Base-by-base conservation (phyloP, 2,888 invertebrate genomes). In the Polydrusus pterygomalis region DNA sequence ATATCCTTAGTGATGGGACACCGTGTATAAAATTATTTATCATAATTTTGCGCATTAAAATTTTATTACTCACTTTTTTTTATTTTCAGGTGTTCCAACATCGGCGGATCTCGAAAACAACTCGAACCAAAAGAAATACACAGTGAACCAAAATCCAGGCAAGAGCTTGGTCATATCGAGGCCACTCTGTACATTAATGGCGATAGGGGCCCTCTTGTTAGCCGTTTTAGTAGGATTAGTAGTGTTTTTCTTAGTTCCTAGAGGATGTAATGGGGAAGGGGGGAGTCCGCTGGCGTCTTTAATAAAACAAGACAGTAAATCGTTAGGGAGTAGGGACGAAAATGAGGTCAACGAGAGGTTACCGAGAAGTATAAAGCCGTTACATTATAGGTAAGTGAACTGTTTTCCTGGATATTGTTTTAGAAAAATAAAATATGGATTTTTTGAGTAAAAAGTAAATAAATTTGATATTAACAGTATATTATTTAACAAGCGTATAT, bases 61-160 rank as follows among this genome's bases (percentile, higher is more conserved):
- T 40, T 7, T 2, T 11, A 40, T 40, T 5, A 9, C 40, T 40
- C 8, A 40, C n/a, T 49, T 18, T 65, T 65, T 20, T 30, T 64
- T 30, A 54, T 56, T 85, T 84, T 2, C 82, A 88, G 88, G 87
- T 82, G 87, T 88, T 9, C 87, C 87, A 70, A 85, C 87, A 11
- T 81, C 85, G 65, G 85, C 80, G 79, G 87, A 87, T 65, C 79
- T 87, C 54, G 87, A 87, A 79, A 87, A 86, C 81, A 86, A 86
- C 81, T 82, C 82, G 74, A 84, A 85, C 79, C 86, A 85, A 70
- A 87, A 86, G 70, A 87, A 87, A 74, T 88, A 87, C 79, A 87
- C 87, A 0, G 83, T 88, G 3, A 88, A 88, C 79, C 77, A 82
- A 65, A 79, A 81, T 5, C 64, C 74, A n/a, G 75, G 73, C 47